Evolutionary conservation across 2,888 invertebrate genomes (phyloP), one percentile per base, ranked within the genome.

Genomic region (Nephrotoma flavescens): DNA sequence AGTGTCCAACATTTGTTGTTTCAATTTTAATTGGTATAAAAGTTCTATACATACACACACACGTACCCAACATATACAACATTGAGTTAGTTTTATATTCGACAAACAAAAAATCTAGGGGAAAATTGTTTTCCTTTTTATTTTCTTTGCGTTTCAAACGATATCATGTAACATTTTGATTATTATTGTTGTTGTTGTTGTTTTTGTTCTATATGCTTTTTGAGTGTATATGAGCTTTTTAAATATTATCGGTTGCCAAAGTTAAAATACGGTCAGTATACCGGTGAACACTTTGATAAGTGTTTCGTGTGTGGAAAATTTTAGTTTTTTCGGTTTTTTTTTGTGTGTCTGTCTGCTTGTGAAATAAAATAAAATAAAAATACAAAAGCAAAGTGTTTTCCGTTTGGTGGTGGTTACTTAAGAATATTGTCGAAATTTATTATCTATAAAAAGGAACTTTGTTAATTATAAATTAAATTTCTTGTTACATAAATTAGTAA

Each of bases 251-350:
- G 71, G 31, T 71, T 71, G 19, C 71, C 71, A 71, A 71, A 71
- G 7, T 11, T 42, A n/a, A 84, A 44, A 45, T 19, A 85, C 44
- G 85, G 85, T 85, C 85, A 85, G 85, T 85, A 85, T 44, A 85
- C 85, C 85, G 85, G 85, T 85, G 85, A 45, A 85, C 44, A 45
- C 85, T 85, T 85, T 44, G 19, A 85, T 85, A 45, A 85, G 85
- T 85, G 85, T 44, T 85, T 85, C 85, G 44, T 15, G 19, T 15
- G 31, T 31, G 19, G 31, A 71, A 9, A 19, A 31, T 71, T 47
- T 31, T 31, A 31, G 31, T 31, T 31, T 31, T 31, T 31, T 31
- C 31, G 31, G 31, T 31, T 31, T 31, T 31, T 31, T 31, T 31
- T 31, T 31, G 31, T 31, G 31, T 31, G 31, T 31, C 1, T 31